Evolutionary conservation across 2,797 vertebrate species (phyloP), one percentile per base, ranked within the genome.

Genomic region (Neosilurus mollespiculum): DNA sequence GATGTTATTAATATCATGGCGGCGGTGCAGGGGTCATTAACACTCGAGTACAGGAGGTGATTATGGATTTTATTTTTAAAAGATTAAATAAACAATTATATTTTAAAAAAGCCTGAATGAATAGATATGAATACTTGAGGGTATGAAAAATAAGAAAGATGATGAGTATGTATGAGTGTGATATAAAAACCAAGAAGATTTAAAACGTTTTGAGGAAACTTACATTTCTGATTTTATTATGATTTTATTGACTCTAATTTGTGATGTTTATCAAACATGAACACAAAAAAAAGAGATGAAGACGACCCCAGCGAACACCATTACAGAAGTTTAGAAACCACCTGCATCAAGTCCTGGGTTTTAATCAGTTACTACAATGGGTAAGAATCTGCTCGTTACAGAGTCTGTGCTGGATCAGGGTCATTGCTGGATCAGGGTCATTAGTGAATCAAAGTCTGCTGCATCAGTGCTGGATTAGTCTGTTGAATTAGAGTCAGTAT

Each of bases 341-440:
- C 9, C 22, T n/a, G n/a, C 58, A 24, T 3, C 34, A 37, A 67
- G 65, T 37, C 30, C 65, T 70, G 1, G 37, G 22, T 37, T 37
- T 10, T 16, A 15, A 26, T 53, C 61, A 66, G 24, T 3, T 14
- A 67, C 4, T 3, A 80, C 54, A 24, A 80, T 80, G 78, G 78
- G 78, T 80, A 80, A 80, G 61, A 80, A 30, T 53, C 26, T 18
- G 71, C 7, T 16, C 9, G 3, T 76, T 76, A 58, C 16, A 26
- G 15, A 3, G 2, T 70, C 37, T 70, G 54, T 22, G 53, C 53
- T 58, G 51, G 14, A 75, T 30, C 18, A 22, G n/a, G n/a, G n/a
- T n/a, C n/a, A n/a, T n/a, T n/a, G n/a, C n/a, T n/a, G n/a, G n/a
- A n/a, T n/a, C n/a, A n/a, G n/a, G n/a, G n/a, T n/a, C n/a, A n/a